Conservation (phyloP, 2,888 invertebrate species). For the Flexamia atlantica region DNA sequence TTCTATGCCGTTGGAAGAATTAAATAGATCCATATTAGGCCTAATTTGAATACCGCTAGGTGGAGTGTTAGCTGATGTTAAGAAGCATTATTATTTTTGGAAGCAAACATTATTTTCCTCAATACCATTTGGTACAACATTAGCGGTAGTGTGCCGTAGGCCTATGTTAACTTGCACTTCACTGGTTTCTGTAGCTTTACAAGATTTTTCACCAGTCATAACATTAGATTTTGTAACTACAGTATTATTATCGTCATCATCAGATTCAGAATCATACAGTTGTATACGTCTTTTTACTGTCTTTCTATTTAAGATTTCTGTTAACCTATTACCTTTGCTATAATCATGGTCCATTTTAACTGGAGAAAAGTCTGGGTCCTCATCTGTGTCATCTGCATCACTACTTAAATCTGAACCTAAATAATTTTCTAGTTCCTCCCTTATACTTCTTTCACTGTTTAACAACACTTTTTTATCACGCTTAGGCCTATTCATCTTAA, state of each 20-base stretch:
- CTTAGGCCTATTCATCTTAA: background rate
- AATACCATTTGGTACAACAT: background rate
- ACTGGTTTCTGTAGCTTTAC: slow-evolving; percentile 22
- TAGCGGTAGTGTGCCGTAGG: background rate
- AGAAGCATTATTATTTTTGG: background rate
- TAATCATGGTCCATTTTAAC: slow-evolving; percentile 33
- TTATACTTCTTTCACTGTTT: slow-evolving; percentile 6
- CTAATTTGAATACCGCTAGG: slow-evolving; percentile 45
- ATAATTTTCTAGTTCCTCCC: slow-evolving; percentile 32
- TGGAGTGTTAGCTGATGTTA: slow-evolving; percentile 19
- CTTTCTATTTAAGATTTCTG: slow-evolving; percentile 28
- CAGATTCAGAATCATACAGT: slow-evolving; percentile 36
- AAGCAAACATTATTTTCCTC: background rate
- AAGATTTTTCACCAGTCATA: slow-evolving; percentile 42
- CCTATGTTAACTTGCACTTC: slow-evolving; percentile 7
- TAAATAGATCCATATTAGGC: slow-evolving; percentile 42
- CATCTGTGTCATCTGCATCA: slow-evolving; percentile 45
- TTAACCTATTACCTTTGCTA: slow-evolving; percentile 38
- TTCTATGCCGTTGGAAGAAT: slow-evolving; percentile 33
- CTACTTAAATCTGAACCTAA: slow-evolving; percentile 42
- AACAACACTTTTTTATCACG: background rate
- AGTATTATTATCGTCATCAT: slow-evolving; percentile 27
- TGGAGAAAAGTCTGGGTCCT: slow-evolving; percentile 46
- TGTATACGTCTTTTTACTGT: background rate
- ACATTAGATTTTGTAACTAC: slow-evolving; percentile 36